Evolutionary conservation across 30 jellyfish, hydroid and myxozoan species (phyloP), one percentile per base, ranked within the genome.

Genomic region (Sanderia malayensis): DNA sequence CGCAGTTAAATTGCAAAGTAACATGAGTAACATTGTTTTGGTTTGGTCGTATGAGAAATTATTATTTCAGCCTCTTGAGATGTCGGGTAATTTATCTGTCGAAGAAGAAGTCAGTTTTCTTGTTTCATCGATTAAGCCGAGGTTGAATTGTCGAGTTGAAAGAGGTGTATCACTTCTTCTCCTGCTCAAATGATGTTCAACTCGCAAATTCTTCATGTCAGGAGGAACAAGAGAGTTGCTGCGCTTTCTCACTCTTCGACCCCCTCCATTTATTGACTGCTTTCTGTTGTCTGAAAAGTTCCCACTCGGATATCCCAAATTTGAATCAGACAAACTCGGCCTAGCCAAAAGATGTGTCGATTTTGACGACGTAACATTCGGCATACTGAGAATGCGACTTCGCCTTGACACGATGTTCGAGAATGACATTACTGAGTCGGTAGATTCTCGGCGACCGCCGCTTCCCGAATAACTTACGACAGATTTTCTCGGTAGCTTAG

Each of bases 121-220:
- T 8, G 22, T 21, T 24, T 24, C 68, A 4, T 19, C 19, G 8
- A 41, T 41, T 41, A 13, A 4, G 61, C 25, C 52, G 25, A 61
- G 22, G 55, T 18, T 15, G 8, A 61, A 20, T 8, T 15, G 8
- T 41, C 55, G 55, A 44, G 10, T 44, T 0, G 52, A 47, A n/a
- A 44, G 52, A 71, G 88, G 88, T 21, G 88, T 76, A 29, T 76
- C 88, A 31, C 88, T 76, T 55, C 88, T 47, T 37, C 88, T 44
- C 47, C 88, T 53, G 32, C 47, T 9, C 24, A 45, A 34, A 41
- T 76, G 65, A 46, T 76, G 31, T 9, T 76, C 73, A 46, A 63
- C 31, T 25, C 73, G 88, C 4, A 52, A 20, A 20, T 25, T 63
- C 46, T n/a, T n/a, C n/a, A 32, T 46, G 31, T 46, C 46, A 26